Evolutionary conservation across 1,140 invertebrate genomes (phyloP).

Genomic region (Cydia fagiglandana): DNA sequence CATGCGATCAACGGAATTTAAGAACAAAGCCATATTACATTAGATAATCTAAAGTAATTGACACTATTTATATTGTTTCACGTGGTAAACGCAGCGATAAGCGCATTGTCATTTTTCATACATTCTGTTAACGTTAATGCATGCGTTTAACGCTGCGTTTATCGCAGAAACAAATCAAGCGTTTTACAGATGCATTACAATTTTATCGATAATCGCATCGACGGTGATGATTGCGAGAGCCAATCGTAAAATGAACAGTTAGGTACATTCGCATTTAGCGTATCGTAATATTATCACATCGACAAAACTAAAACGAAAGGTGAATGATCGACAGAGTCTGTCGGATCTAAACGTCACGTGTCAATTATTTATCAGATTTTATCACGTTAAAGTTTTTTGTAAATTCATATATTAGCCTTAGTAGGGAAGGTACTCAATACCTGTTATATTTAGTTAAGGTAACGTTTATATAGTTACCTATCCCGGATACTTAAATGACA

Average conservation of each 20-base stretch:
- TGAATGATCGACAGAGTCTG: neutral
- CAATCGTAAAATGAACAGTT: conserved; percentile 6
- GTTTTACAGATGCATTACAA: neutral
- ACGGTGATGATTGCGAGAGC: neutral
- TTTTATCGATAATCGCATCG: neutral
- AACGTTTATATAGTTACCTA: no score
- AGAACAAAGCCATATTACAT: no score
- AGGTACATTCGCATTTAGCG: conserved; percentile 2
- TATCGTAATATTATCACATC: conserved; percentile 14
- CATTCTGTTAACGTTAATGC: no score
- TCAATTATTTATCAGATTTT: neutral
- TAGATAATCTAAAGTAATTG: no score
- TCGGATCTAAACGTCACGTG: neutral
- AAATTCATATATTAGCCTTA: neutral
- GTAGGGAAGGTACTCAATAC: neutral
- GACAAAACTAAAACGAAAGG: conserved; percentile 17
- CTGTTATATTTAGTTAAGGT: no score
- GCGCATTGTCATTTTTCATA: no score
- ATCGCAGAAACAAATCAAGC: no score
- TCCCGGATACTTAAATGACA: no score
- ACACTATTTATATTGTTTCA: no score
- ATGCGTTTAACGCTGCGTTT: no score
- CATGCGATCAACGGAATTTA: no score
- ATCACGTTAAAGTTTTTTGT: neutral
- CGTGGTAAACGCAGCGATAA: no score